These are phyloP conservation scores for Fregetta grallaria DNA, from an alignment of 2,113 vertebrate species.

Conservation along the genomic window DNA sequence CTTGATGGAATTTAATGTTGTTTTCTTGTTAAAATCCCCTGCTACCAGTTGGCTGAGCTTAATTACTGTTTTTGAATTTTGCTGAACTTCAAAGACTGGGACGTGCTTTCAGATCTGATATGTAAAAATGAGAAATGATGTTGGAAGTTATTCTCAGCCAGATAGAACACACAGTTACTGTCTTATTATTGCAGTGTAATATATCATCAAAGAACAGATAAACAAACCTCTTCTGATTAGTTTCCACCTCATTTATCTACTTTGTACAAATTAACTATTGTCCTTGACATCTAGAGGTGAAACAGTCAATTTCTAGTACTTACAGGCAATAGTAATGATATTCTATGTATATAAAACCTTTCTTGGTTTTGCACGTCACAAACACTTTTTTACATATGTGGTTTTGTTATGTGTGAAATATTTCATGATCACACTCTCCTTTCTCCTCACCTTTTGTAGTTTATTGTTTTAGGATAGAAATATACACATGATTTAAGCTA, in stretches of 20 bases:
- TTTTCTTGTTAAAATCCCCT: constrained; percentile 9
- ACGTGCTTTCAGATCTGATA: constrained; percentile 53
- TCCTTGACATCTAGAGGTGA: constrained; percentile 49
- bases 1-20: neutral
- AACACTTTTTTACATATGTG: neutral
- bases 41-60: neutral
- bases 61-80: constrained; percentile 40
- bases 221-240: constrained; percentile 65
- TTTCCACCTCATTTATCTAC: constrained; percentile 67
- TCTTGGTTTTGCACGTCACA: neutral
- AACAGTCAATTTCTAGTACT: neutral
- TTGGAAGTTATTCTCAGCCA: constrained; percentile 48
- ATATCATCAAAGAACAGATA: constrained; percentile 65
- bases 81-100: constrained; percentile 50
- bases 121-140: constrained; percentile 60
- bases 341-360: neutral
- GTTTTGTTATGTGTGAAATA: neutral
- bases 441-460: neutral
- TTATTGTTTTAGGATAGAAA: neutral
- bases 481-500: neutral
- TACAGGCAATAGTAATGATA: neutral
- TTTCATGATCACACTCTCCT: neutral
- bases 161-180: constrained; percentile 48
- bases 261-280: constrained; percentile 58
- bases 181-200: constrained; percentile 61